A percentile compares a stretch with the other conserved stretches of the same genome.
These are phyloP conservation scores for Gandaritis pyraliata DNA, from an alignment of 2,888 invertebrate species.

Conservation along the genomic window DNA sequence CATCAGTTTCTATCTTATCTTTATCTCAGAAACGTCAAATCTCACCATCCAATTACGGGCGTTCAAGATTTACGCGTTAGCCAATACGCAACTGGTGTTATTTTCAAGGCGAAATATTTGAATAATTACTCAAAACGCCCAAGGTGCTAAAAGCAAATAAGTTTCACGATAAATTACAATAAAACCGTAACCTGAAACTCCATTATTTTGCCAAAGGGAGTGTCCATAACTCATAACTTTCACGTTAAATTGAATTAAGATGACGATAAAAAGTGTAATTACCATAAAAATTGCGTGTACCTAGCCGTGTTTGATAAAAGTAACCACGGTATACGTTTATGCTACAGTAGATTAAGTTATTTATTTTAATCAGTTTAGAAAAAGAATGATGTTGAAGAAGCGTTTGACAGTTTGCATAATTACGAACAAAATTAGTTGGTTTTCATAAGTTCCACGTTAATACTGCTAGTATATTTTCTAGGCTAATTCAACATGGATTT, in stretches of 20 bases:
- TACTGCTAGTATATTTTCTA: too few relatives aligned
- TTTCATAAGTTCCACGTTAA: too few relatives aligned
- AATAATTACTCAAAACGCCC: conserved; percentile 54
- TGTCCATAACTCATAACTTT: conserved; percentile 56
- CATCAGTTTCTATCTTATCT: neutral
- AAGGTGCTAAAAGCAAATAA: conserved; percentile 58
- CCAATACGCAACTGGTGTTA: conserved; percentile 51
- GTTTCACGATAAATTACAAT: conserved; percentile 62
- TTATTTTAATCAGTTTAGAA: too few relatives aligned
- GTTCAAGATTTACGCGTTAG: conserved; percentile 48
- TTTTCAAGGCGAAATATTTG: conserved; percentile 49
- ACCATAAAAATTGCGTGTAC: conserved; percentile 76
- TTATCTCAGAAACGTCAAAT: conserved; percentile 41
- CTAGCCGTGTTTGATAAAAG: conserved; percentile 49
- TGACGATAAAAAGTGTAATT: conserved; percentile 75
- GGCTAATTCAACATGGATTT: too few relatives aligned
- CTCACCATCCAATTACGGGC: conserved; percentile 38
- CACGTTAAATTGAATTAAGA: conserved; percentile 73
- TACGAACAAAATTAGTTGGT: too few relatives aligned
- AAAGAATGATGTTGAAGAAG: too few relatives aligned
- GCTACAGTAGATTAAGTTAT: conserved; percentile 14
- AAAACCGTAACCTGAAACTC: conserved; percentile 56
- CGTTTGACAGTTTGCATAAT: too few relatives aligned
- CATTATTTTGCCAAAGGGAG: conserved; percentile 56
- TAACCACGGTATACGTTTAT: conserved; percentile 24